A percentile compares a stretch with the other conserved stretches of the same genome.
Conservation (phyloP, 2,888 invertebrate species). For the Sericinus montela region DNA sequence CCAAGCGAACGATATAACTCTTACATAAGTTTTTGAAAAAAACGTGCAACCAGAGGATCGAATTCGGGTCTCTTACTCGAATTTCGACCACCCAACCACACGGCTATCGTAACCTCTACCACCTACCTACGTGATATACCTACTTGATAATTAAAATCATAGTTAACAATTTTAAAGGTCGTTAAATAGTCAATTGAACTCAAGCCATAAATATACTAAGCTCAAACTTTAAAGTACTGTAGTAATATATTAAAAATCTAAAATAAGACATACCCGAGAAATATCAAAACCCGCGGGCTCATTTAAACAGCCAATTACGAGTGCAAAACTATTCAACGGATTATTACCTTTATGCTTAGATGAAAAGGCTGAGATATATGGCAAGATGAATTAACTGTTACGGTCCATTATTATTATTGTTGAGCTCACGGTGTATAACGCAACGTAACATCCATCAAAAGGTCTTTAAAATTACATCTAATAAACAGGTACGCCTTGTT, state of each 20-base stretch:
- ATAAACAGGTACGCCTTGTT: background rate
- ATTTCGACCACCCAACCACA: too few species aligned
- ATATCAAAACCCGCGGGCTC: constrained; percentile 1
- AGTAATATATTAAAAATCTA: background rate
- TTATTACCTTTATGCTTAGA: constrained; percentile 7
- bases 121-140: too few species aligned
- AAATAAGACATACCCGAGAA: background rate
- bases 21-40: too few species aligned
- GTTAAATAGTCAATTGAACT: too few species aligned
- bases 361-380: constrained; percentile 8
- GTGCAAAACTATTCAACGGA: constrained; percentile 5
- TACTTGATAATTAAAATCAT: too few species aligned
- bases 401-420: constrained; percentile 13
- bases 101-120: too few species aligned
- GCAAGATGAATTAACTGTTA: constrained; percentile 1
- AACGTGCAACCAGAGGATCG: too few species aligned
- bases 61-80: too few species aligned
- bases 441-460: constrained; percentile 5
- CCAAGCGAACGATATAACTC: too few species aligned
- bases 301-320: constrained; percentile 3
- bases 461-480: constrained; percentile 1
- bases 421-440: background rate
- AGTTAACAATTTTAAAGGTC: too few species aligned
- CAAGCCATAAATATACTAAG: too few species aligned
- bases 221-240: too few species aligned